Evolutionary conservation across 23 tunicate species (phyloP).

Genomic region (Ciona savignyi): DNA sequence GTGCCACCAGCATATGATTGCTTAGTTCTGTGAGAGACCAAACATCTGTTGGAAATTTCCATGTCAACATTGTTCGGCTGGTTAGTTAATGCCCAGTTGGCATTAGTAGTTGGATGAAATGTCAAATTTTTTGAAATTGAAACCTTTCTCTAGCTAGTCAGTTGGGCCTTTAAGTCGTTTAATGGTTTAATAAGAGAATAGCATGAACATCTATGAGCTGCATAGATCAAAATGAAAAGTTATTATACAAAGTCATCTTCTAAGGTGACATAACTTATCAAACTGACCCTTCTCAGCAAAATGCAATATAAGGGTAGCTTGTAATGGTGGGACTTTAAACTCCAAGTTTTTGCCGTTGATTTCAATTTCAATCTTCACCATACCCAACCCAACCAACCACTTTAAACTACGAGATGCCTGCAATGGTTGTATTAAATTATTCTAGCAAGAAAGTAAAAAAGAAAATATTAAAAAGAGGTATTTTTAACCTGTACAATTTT

Average conservation of each 20-base stretch:
- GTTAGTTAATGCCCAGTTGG: too few species aligned
- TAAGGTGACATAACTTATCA: constrained; percentile 3
- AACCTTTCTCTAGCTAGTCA: too few species aligned
- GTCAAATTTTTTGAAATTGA: too few species aligned
- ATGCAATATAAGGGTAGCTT: constrained; percentile 51
- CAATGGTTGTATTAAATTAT: not conserved
- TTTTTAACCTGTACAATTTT: not conserved
- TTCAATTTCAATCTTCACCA: constrained; percentile 79
- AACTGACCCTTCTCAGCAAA: constrained; percentile 60
- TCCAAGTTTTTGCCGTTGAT: constrained; percentile 33
- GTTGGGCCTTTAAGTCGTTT: too few species aligned
- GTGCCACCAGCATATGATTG: constrained; percentile 39
- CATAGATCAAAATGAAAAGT: too few species aligned
- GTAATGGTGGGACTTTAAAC: constrained; percentile 50
- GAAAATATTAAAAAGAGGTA: not conserved
- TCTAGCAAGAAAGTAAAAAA: too few species aligned
- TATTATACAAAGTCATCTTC: too few species aligned
- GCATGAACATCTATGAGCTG: too few species aligned
- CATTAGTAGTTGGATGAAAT: too few species aligned
- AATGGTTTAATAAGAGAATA: too few species aligned
- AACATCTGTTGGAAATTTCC: too few species aligned
- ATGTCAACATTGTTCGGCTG: too few species aligned
- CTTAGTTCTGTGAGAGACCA: constrained; percentile 60
- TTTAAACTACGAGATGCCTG: constrained; percentile 68
- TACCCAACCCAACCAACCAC: constrained; percentile 38